Evolutionary conservation across 1,140 invertebrate species (phyloP), one percentile per base, ranked within the genome.

Genomic region (Lepidurus arcticus): DNA sequence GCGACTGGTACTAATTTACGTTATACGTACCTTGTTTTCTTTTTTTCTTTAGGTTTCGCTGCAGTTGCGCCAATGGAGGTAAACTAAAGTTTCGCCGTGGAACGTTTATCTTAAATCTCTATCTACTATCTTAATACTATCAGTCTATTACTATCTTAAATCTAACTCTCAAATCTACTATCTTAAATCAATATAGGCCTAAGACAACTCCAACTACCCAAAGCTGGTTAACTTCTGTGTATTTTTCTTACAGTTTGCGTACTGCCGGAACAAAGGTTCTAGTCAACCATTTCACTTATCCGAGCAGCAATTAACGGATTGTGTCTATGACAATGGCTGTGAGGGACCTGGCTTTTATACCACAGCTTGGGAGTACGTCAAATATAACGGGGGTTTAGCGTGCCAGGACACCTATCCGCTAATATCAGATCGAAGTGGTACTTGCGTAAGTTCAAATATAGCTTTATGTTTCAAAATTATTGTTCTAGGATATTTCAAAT

Each of bases 1-100:
- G 3, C 2, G 34, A 34, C 34, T 34, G 3, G 34, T 34, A 34
- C 34, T 34, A 34, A 34, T 34, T 2, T 34, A 34, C 2, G 4
- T 34, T 34, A 3, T 34, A 34, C 34, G 4, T 34, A 34, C 34
- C 1, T 34, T 4, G 34, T 26, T 1, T 2, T n/a, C n/a, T n/a
- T 1, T 34, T 34, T 3, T 34, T 34, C 24, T 34, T 34, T 34
- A 34, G 82, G 84, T 1, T 86, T 86, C 75, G 82, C 83, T 2
- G 76, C 83, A 1, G 79, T 81, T 0, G 79, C 65, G 1, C 21
- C 81, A 21, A 47, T 83, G 26, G 82, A 65, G 53, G 53, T 65
- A 65, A 65, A 16, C 16, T 21, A 34, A 0, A 34, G 34, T 34
- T 34, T 34, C 34, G 2, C 34, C 3, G 3, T 34, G 34, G 34